Conservation (phyloP, 1,140 invertebrate genomes). For the Chelonus insularis region DNA sequence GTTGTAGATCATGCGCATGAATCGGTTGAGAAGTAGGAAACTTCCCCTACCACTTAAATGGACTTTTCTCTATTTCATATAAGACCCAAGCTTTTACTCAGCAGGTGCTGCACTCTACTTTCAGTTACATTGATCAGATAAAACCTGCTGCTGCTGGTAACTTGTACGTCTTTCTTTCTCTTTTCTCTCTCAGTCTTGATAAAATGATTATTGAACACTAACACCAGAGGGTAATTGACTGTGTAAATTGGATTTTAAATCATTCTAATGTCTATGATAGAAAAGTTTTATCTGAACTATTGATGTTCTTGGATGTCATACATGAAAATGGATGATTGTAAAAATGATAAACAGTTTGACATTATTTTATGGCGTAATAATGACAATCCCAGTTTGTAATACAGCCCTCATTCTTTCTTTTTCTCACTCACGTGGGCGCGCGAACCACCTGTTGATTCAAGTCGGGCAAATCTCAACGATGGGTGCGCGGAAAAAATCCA, state of each 20-base stretch:
- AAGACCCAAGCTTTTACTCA: background rate
- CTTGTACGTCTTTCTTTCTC: background rate
- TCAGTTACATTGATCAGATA: background rate
- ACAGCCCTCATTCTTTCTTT: background rate
- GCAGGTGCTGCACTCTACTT: slow-evolving; percentile 33
- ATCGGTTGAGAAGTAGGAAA: background rate
- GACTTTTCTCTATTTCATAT: background rate
- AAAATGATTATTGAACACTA: background rate
- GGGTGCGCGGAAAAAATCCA: slow-evolving; percentile 16
- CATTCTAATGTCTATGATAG: no score
- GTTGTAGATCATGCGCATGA: slow-evolving; percentile 18
- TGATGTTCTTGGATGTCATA: no score
- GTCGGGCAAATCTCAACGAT: background rate
- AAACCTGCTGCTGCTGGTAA: slow-evolving; percentile 26
- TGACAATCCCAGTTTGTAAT: slow-evolving; percentile 18
- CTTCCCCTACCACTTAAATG: background rate
- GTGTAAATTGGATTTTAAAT: no score
- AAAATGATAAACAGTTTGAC: slow-evolving; percentile 15
- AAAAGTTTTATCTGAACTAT: no score
- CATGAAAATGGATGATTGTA: no score
- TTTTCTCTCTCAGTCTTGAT: background rate
- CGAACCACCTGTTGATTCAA: slow-evolving; percentile 25
- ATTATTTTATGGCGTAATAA: slow-evolving; percentile 16
- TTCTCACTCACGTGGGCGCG: slow-evolving; percentile 9
- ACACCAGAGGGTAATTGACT: no score